These are phyloP conservation scores for Poecile montanus DNA, from an alignment of 2,797 vertebrate species.

Conservation along the genomic window DNA sequence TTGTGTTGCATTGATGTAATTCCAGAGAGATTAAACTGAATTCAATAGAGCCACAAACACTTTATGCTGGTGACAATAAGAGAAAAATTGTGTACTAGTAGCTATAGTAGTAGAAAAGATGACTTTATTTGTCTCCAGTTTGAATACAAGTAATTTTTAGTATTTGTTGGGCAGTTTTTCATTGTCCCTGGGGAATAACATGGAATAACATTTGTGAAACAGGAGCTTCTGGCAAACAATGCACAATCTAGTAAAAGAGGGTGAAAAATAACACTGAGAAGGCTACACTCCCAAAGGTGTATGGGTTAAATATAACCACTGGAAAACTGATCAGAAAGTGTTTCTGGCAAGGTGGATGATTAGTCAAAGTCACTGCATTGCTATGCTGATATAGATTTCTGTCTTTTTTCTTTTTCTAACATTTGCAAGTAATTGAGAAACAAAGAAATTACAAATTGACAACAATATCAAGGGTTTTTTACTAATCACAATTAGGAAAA, in stretches of 20 bases:
- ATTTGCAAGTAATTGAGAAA: not conserved
- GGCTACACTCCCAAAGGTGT: not conserved
- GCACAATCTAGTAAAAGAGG: not conserved
- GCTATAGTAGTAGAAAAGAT: not conserved
- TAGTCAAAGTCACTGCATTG: not conserved
- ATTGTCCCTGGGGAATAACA: not conserved
- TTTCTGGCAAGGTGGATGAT: not conserved
- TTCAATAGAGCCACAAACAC: not conserved
- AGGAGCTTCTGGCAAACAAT: constrained; percentile 5
- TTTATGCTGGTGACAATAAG: not conserved
- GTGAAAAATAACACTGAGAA: not conserved
- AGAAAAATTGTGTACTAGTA: not conserved
- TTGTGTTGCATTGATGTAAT: not conserved
- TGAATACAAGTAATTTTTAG: constrained; percentile 2
- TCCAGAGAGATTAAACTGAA: not conserved
- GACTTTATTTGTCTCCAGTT: not conserved
- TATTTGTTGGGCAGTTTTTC: constrained; percentile 9
- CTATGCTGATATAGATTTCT: not conserved
- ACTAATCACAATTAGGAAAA: not conserved
- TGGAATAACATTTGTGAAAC: constrained; percentile 21
- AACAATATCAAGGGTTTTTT: not conserved
- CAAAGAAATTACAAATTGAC: not conserved
- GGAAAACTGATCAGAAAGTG: not conserved
- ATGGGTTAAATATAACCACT: not conserved
- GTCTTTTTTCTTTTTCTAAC: not conserved